Base-by-base conservation (phyloP, 2,113 vertebrate species). In the Glareola pratincola region DNA sequence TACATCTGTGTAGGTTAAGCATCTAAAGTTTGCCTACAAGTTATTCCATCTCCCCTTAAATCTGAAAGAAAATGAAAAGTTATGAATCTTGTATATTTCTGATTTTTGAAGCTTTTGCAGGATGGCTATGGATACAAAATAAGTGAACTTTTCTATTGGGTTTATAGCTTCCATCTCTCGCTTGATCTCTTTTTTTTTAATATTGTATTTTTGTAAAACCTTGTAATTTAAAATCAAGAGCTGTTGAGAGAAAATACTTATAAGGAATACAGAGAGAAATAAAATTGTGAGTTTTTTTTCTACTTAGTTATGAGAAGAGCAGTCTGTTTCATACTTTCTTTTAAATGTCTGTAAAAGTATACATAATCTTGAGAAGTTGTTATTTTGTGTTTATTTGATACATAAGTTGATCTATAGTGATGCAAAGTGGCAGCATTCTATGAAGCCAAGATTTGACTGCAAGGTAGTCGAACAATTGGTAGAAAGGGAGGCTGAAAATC, bases 151-250 rank as follows among this genome's bases (percentile, higher is more conserved):
- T 63, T 71, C 72, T 78, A 37, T 71, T 91, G 54, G 69, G n/a
- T 94, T 94, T 93, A 77, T 93, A 68, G 24, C 41, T 90, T 91
- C 17, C 12, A n/a, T 72, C 20, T 45, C 37, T 66, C 23, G 0
- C 17, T 17, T 50, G 20, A 15, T 41, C 12, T 43, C 7, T 60
- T 3, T 60, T n/a, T 69, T 56, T 57, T 50, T 37, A 56, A 82
- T 94, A 85, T 16, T 66, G 71, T 94, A 22, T 74, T 95, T 95
- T 76, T 30, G 80, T 79, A 39, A 80, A 62, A 94, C 67, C 83
- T 75, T 96, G 14, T 95, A 92, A 97, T 97, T 97, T 95, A 94
- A 73, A 96, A 82, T 97, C 78, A 96, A 94, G 94, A 92, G 85
- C 92, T 96, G 97, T 96, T 97, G 90, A 93, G 66, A 94, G 86